Evolutionary conservation across 1,140 invertebrate genomes (phyloP).

Genomic region (Trachymyrmex cornetzi): DNA sequence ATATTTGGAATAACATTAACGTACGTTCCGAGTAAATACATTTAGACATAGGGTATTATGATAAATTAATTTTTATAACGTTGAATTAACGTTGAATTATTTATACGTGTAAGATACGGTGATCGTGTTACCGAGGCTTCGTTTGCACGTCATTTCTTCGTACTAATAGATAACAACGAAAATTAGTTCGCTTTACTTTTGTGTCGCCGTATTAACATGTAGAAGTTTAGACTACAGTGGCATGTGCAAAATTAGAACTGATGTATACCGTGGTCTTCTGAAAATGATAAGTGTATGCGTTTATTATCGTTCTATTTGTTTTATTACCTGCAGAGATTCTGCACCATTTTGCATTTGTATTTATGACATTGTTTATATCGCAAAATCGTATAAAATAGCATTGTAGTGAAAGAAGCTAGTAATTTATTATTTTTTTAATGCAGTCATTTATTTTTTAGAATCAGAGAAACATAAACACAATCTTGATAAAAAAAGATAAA

Average conservation of each 20-base stretch:
- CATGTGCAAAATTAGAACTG: background rate
- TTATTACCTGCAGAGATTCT: background rate
- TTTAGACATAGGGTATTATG: background rate
- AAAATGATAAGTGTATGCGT: background rate
- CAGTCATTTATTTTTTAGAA: background rate
- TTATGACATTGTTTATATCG: background rate
- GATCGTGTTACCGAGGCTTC: background rate
- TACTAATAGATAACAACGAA: background rate
- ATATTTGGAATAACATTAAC: background rate
- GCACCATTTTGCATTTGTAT: background rate
- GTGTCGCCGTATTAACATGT: background rate
- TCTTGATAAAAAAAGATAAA: background rate
- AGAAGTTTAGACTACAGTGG: background rate
- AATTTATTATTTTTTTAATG: conserved; percentile 14
- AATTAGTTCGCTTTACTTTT: background rate
- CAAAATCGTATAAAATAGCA: background rate
- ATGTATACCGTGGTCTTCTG: background rate
- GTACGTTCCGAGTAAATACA: background rate
- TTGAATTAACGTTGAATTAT: background rate
- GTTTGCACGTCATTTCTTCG: background rate
- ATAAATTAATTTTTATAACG: background rate
- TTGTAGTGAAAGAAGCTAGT: background rate
- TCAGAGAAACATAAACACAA: background rate
- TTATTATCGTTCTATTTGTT: conserved; percentile 10
- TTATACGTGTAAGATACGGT: background rate